Conservation (phyloP, 2,113 vertebrate species). For the Girardinichthys multiradiatus region DNA sequence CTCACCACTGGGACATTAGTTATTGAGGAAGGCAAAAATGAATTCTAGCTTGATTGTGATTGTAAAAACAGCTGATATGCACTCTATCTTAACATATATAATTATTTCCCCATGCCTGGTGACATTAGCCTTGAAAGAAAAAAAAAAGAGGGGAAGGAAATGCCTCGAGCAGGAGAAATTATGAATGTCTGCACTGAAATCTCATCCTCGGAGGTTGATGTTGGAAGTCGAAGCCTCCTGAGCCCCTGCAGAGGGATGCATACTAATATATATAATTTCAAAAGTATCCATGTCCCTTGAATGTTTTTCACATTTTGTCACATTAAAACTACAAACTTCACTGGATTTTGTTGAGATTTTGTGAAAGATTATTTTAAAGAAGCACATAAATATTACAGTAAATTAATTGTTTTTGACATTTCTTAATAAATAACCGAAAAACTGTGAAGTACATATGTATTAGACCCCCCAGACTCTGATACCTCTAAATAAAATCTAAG, state of each 20-base stretch:
- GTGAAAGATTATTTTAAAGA: background rate
- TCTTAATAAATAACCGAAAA: background rate
- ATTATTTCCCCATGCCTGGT: constrained; percentile 34
- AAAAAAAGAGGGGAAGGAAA: background rate
- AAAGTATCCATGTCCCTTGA: background rate
- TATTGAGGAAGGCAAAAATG: background rate
- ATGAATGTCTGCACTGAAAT: constrained; percentile 49
- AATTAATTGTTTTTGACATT: background rate
- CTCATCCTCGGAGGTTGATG: constrained; percentile 40
- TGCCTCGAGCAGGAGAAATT: constrained; percentile 26
- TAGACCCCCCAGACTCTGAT: too few species aligned
- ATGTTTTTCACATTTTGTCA: background rate
- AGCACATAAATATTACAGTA: background rate
- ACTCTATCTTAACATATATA: too few species aligned
- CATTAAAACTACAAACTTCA: background rate
- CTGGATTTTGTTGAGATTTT: background rate
- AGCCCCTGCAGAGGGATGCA: constrained; percentile 34
- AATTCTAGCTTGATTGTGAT: background rate
- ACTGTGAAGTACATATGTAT: too few species aligned
- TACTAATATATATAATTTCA: constrained; percentile 19
- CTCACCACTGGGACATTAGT: constrained; percentile 17
- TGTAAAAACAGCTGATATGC: background rate
- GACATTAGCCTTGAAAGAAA: constrained; percentile 20
- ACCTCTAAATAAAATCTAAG: too few species aligned
- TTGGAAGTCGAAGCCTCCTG: constrained; percentile 34